Evolutionary conservation across 1,140 invertebrate species (phyloP), one percentile per base, ranked within the genome.

Genomic region (Laupala kohalensis): DNA sequence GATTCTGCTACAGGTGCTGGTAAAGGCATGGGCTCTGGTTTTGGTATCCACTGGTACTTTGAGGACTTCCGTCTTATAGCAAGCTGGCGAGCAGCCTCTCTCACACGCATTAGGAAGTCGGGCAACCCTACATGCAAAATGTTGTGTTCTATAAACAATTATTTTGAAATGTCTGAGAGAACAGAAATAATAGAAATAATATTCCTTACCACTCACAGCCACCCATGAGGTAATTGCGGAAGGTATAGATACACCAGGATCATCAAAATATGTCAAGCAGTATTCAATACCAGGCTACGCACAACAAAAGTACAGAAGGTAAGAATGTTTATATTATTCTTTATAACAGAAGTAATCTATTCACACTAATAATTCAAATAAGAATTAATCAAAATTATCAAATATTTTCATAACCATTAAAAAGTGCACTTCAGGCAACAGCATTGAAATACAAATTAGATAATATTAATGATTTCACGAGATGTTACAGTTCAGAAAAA

Each of bases 191-290:
- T 5, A 15, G 25, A 29, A 65, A 23, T n/a, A 2, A 64, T 5
- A 6, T 70, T 19, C 64, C 71, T 68, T 71, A 71, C 72, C 80
- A 71, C 76, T 77, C 74, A 79, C 77, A 25, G 89, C 86, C 1
- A 90, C 87, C 87, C 89, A 91, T 0, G 86, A 81, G 13, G 85
- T 86, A 28, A 91, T 81, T 69, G 85, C 82, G 13, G 84, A 80
- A 29, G 89, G 89, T 73, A 91, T 83, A 76, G 87, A 88, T 62
- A 91, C 82, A 5, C 91, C 92, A 23, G 92, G 92, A 83, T 94
- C 90, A 78, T 94, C 93, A 78, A 90, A 95, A 81, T 95, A 95
- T 1, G 92, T 94, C 6, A 95, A 82, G 27, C 88, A 86, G 80
- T 93, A 94, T 80, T 94, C 92, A 74, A 94, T 85, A n/a, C 89